Conservation (phyloP, 2,113 vertebrate species). For the Bagarius yarrelli region DNA sequence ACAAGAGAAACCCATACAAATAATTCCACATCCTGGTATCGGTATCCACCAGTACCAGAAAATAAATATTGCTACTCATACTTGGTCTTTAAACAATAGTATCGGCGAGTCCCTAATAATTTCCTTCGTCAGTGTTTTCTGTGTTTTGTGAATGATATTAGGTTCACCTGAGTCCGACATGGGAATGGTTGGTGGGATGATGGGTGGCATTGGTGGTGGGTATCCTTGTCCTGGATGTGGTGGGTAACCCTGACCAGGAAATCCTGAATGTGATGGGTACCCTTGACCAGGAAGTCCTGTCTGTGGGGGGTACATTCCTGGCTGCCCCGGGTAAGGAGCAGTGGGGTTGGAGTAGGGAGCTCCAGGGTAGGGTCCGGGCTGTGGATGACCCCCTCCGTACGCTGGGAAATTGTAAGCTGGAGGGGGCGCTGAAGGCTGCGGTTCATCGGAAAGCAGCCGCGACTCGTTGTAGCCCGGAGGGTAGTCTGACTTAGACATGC, state of each 20-base stretch:
- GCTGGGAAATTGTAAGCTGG: conserved; percentile 66
- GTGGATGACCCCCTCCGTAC: conserved; percentile 66
- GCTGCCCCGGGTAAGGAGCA: conserved; percentile 60
- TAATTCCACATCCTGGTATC: too few relatives aligned
- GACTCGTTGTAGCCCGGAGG: conserved; percentile 82
- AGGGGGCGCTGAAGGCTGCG: conserved; percentile 64
- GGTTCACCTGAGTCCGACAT: conserved; percentile 69
- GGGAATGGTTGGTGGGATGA: conserved; percentile 73
- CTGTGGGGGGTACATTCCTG: conserved; percentile 65
- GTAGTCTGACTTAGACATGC: conserved; percentile 82
- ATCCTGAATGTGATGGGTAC: conserved; percentile 50
- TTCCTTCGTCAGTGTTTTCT: too few relatives aligned
- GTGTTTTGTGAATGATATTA: too few relatives aligned
- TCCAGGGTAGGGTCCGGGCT: conserved; percentile 64
- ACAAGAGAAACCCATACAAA: too few relatives aligned
- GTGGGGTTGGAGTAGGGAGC: conserved; percentile 58
- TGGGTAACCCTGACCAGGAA: conserved; percentile 62
- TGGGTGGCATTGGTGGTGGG: conserved; percentile 63
- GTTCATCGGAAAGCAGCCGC: conserved; percentile 64
- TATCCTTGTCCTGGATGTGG: neutral
- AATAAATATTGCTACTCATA: too few relatives aligned
- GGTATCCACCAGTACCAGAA: too few relatives aligned
- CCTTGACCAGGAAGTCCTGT: conserved; percentile 56
- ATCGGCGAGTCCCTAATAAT: too few relatives aligned
- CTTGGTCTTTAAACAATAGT: too few relatives aligned